These are phyloP conservation scores for Synanthedon vespiformis DNA, from an alignment of 2,888 invertebrate species.

Conservation along the genomic window DNA sequence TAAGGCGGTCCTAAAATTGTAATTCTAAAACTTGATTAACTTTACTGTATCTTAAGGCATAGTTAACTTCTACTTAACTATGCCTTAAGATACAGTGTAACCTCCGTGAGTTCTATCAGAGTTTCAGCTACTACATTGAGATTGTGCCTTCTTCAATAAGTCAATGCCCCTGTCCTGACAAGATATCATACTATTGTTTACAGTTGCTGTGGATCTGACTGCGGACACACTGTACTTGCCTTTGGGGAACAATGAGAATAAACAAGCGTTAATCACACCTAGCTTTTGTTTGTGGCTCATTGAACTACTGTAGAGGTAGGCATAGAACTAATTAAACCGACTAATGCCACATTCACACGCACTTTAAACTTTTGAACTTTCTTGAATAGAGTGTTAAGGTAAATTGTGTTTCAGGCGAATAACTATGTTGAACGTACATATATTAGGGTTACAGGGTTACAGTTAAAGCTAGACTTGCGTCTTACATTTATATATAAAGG, in stretches of 20 bases:
- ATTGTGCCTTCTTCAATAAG: no score
- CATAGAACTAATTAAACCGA: background rate
- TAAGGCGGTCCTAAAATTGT: no score
- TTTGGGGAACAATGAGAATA: background rate
- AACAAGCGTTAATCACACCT: background rate
- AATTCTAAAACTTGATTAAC: no score
- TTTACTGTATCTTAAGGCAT: no score
- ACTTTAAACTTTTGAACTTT: background rate
- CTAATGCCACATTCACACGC: background rate
- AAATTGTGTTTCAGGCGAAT: background rate
- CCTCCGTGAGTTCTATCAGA: no score
- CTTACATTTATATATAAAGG: no score
- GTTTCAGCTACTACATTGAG: no score
- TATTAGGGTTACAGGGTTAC: no score
- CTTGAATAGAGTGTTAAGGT: background rate
- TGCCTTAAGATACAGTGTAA: no score
- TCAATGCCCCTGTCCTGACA: no score
- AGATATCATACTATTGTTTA: background rate
- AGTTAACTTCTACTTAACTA: no score
- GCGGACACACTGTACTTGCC: constrained; percentile 19
- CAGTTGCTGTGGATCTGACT: constrained; percentile 9
- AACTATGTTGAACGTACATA: background rate
- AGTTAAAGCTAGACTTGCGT: no score
- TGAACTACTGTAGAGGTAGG: background rate
- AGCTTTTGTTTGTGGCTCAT: background rate